Evolutionary conservation across 1,140 invertebrate species (phyloP), one percentile per base, ranked within the genome.

Genomic region (Eubasilissa regina): DNA sequence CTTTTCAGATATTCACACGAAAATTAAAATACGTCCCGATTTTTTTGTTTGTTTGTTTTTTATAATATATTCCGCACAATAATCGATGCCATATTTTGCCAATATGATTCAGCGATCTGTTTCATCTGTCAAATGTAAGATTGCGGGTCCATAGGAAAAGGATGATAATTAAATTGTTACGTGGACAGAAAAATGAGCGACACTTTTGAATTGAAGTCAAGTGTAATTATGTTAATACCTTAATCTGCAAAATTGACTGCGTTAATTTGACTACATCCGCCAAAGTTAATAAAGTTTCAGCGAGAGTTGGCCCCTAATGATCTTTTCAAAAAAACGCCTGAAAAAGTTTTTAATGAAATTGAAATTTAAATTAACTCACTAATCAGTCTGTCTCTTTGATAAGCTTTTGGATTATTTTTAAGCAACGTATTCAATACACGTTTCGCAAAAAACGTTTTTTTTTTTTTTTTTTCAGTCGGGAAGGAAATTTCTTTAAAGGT

Each of bases 221-320:
- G 55, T 58, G n/a, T 21, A 58, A 58, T 58, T 58, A 58, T 58
- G 55, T 21, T 58, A 58, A 58, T 58, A 58, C 55, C 17, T 58
- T 58, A 58, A 58, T 58, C 55, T 21, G 55, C 17, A 58, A 58
- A 58, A 58, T 58, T 58, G 17, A 58, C 55, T 58, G 55, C 55
- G 55, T 58, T 58, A 58, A 58, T 58, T 58, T 21, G 55, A 12
- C 55, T 58, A 58, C 55, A 58, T 58, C 55, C 55, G 55, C 55
- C 55, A 21, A 58, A 58, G 55, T 58, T 58, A 35, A 58, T 21
- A 15, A 58, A 58, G 15, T 58, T 58, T 21, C 55, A 21, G 17
- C 55, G 6, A 6, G 55, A 58, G 55, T 19, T 58, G 55, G 55
- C 55, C 55, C 21, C 12, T 58, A 58, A 58, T 21, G 55, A 58